Evolutionary conservation across 1,140 invertebrate species (phyloP), one percentile per base, ranked within the genome.

Genomic region (Anoplolepis gracilipes): DNA sequence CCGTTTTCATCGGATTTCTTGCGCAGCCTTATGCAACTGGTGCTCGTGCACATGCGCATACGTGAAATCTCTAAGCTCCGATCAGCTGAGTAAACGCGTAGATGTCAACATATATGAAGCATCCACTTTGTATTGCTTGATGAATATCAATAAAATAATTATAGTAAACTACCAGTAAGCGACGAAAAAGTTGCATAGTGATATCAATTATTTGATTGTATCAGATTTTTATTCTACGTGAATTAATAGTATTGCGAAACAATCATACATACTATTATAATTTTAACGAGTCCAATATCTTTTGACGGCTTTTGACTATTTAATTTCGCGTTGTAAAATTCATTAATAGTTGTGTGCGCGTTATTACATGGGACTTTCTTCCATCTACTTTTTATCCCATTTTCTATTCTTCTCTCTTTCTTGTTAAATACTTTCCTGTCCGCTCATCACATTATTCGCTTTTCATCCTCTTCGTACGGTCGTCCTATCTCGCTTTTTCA

Each of bases 341-440:
- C 85, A 90, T 91, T 91, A 90, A 91, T 91, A 75, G 88, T 92
- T 86, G 84, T 76, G 84, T 85, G 84, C 87, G 65, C 57, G 57
- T 67, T 65, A 46, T 46, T 73, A 55, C 72, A 61, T 78, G 57
- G 55, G 8, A 53, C 42, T 86, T 46, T 46, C 22, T 53, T 59
- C 72, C 25, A 1, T 42, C 25, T 16, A 22, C 13, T 39, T 85
- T 42, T 33, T 16, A 10, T 4, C 22, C 19, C 8, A 1, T 22
- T 49, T 30, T 16, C 39, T 22, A 11, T 30, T 78, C 49, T 39
- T 87, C 84, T 59, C 61, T 73, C 85, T 81, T 70, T 85, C 76
- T 79, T 78, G 88, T 90, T 89, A 87, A 88, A 77, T 79, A 90
- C 81, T 91, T 90, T 88, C 70, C 81, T 85, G 73, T 75, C 78